A percentile compares a stretch with the other conserved stretches of the same genome.
Conservation (phyloP, 1,140 invertebrate species). For the Himalopsyche phryganea region DNA sequence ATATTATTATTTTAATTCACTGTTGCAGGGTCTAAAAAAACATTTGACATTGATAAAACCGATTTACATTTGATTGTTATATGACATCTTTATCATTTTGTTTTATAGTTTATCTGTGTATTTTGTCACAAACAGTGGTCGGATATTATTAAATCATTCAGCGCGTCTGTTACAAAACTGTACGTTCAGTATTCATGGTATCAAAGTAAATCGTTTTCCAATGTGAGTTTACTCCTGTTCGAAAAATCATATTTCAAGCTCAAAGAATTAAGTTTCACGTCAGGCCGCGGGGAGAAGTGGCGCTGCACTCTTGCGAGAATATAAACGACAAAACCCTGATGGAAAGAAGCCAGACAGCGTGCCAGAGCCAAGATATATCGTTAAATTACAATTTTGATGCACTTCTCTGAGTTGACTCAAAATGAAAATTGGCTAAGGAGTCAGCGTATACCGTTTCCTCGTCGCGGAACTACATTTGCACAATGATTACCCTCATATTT, state of each 20-base stretch:
- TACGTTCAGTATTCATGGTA: not conserved
- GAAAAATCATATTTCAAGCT: slow-evolving; percentile 9
- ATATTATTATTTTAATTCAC: too few relatives aligned
- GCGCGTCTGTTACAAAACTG: not conserved
- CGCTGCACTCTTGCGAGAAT: not conserved
- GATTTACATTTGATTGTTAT: too few relatives aligned
- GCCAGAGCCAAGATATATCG: not conserved
- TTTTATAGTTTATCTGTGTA: too few relatives aligned
- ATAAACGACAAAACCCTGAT: not conserved
- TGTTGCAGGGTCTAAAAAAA: too few relatives aligned
- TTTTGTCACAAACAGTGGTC: too few relatives aligned
- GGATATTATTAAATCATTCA: too few relatives aligned
- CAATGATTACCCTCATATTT: not conserved
- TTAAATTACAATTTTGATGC: slow-evolving; percentile 8
- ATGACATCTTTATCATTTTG: too few relatives aligned
- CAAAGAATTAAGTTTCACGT: not conserved
- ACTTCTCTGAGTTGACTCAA: not conserved
- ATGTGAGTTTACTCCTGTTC: slow-evolving; percentile 6
- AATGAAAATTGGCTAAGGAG: slow-evolving; percentile 4
- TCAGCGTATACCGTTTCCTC: not conserved
- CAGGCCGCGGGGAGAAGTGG: not conserved
- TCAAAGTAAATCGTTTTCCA: slow-evolving; percentile 12
- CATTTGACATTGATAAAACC: too few relatives aligned
- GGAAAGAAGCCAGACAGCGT: not conserved
- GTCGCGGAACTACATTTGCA: not conserved